A percentile compares a stretch with the other conserved stretches of the same genome.
Conservation (phyloP, 2,797 vertebrate species). For the Nothura maculosa region DNA sequence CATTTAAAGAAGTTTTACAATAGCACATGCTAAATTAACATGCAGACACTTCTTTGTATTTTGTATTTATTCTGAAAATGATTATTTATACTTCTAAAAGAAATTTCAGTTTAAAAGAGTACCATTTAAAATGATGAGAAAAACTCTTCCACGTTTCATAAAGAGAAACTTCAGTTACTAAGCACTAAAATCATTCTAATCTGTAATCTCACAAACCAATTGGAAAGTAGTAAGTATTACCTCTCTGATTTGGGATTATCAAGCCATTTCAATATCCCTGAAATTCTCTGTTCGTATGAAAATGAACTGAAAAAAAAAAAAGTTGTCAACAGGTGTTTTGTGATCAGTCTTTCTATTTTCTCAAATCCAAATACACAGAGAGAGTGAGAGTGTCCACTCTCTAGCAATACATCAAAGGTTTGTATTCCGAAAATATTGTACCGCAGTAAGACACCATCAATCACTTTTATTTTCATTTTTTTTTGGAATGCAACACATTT, state of each 20-base stretch:
- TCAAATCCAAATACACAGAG: neutral
- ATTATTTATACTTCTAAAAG: neutral
- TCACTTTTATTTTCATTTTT: neutral
- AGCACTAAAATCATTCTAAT: neutral
- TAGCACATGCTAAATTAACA: neutral
- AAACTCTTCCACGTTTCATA: neutral
- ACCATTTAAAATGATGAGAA: neutral
- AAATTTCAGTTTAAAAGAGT: neutral
- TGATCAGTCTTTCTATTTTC: neutral
- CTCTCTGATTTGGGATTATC: constrained; percentile 84
- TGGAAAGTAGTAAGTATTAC: constrained; percentile 72
- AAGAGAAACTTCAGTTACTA: neutral
- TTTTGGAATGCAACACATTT: neutral
- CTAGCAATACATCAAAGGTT: neutral
- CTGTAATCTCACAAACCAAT: neutral
- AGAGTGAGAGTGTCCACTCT: neutral
- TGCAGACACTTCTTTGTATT: neutral
- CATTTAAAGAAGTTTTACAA: neutral
- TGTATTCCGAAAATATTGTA: neutral
- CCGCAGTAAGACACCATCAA: neutral
- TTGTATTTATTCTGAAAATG: neutral
- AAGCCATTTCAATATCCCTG: constrained; percentile 88
- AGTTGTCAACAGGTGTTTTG: neutral
- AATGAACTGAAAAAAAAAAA: constrained; percentile 74
- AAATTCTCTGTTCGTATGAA: constrained; percentile 84